These are phyloP conservation scores for Acanthis flammea DNA, from an alignment of 2,797 vertebrate species.

Conservation along the genomic window DNA sequence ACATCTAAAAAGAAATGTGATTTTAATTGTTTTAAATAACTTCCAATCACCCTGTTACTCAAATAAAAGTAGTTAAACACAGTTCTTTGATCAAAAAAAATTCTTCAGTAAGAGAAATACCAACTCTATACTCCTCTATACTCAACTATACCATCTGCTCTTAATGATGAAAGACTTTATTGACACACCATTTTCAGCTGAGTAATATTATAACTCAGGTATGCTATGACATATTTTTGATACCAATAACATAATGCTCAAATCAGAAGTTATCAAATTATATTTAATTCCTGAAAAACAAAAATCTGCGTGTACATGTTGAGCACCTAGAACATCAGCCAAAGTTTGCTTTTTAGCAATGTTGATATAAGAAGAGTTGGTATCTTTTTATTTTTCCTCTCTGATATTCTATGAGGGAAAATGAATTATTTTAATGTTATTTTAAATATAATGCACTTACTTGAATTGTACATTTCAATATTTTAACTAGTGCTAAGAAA, in stretches of 20 bases:
- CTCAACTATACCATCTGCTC: neutral
- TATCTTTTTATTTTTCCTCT: neutral
- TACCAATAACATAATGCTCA: neutral
- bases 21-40: conserved; percentile 37
- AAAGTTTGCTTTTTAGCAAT: neutral
- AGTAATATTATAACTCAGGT: neutral
- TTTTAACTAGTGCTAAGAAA: neutral
- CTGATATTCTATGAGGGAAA: neutral
- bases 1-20: neutral
- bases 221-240: neutral
- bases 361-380: neutral
- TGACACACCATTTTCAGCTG: neutral
- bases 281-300: neutral
- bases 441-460: neutral
- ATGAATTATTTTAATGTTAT: neutral
- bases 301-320: neutral
- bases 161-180: neutral
- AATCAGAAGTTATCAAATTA: neutral
- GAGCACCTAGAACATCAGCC: neutral
- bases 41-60: neutral
- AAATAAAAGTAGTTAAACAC: neutral
- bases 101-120: neutral
- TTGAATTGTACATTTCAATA: neutral
- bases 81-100: neutral
- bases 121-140: neutral